Percentiles rank a stretch among this genome's conserved stretches.
These are phyloP conservation scores for Oceanodroma leucorhoa DNA, from an alignment of 2,797 vertebrate species.

Conservation along the genomic window DNA sequence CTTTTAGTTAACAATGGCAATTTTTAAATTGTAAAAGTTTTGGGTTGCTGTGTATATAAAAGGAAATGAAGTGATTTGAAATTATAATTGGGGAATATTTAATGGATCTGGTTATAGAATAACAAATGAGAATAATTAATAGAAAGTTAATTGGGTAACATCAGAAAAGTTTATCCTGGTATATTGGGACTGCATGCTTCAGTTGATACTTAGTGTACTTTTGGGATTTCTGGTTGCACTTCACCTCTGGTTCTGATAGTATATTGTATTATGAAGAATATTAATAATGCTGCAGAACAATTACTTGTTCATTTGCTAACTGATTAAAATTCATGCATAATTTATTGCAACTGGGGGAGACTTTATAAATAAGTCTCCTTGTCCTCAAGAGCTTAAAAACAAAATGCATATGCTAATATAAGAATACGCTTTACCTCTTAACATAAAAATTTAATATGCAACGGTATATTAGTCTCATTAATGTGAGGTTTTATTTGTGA, in stretches of 20 bases:
- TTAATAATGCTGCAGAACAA: conserved; percentile 80
- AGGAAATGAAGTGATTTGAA: conserved; percentile 46
- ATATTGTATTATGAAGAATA: conserved; percentile 78
- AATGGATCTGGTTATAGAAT: conserved; percentile 59
- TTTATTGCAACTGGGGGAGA: conserved; percentile 76
- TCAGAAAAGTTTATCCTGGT: conserved; percentile 69
- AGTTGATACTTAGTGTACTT: conserved; percentile 67
- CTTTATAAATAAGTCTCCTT: conserved; percentile 76
- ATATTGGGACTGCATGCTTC: conserved; percentile 71
- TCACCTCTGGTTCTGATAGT: conserved; percentile 71
- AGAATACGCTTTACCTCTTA: conserved; percentile 61
- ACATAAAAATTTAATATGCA: conserved; percentile 64
- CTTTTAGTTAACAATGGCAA: background rate
- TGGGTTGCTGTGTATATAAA: conserved; percentile 13
- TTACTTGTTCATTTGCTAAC: conserved; percentile 80
- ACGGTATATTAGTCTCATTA: conserved; percentile 68
- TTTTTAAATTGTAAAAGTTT: background rate
- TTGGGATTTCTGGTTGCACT: conserved; percentile 69
- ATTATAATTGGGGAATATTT: conserved; percentile 56
- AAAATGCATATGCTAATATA: conserved; percentile 74
- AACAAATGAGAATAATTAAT: conserved; percentile 73
- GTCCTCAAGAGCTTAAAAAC: conserved; percentile 72
- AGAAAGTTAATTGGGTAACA: conserved; percentile 76
- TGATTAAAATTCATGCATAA: conserved; percentile 84
- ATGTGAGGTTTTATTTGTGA: conserved; percentile 50